Percentiles rank a stretch among this genome's conserved stretches.
These are phyloP conservation scores for Monochamus alternatus DNA, from an alignment of 2,888 invertebrate genomes.

Conservation along the genomic window DNA sequence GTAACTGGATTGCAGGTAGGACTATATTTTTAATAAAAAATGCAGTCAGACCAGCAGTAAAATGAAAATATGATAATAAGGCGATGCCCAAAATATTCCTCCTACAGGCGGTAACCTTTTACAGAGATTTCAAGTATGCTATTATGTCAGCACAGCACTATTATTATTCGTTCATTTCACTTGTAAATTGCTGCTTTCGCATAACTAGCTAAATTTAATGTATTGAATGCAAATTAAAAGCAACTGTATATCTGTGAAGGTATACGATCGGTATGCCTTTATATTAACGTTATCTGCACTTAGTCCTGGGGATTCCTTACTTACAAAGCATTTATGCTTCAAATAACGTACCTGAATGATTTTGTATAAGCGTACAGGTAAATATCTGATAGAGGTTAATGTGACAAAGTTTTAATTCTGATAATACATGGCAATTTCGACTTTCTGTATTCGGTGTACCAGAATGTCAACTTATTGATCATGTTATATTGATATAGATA, in stretches of 20 bases:
- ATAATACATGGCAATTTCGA: background rate
- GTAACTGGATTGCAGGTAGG: no score
- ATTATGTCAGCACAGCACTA: conserved; percentile 14
- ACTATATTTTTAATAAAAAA: no score
- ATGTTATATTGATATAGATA: no score
- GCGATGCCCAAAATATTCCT: no score
- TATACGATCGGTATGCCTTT: background rate
- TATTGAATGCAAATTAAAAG: conserved; percentile 48
- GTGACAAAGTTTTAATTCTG: background rate
- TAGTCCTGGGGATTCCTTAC: background rate
- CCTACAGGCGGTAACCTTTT: no score
- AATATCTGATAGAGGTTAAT: background rate
- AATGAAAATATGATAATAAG: no score
- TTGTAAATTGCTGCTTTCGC: conserved; percentile 40
- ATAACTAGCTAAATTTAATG: conserved; percentile 42
- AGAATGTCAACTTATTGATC: background rate
- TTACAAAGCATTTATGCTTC: background rate
- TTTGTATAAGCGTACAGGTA: background rate
- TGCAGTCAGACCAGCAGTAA: no score
- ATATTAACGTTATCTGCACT: background rate
- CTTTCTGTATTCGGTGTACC: background rate
- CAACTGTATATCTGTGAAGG: conserved; percentile 44
- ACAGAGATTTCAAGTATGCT: no score
- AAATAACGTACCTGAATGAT: background rate
- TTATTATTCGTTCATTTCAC: conserved; percentile 40